phyloP scores from a whole-genome alignment of 2,888 invertebrate species.

The Athripsodes cinereus region DNA sequence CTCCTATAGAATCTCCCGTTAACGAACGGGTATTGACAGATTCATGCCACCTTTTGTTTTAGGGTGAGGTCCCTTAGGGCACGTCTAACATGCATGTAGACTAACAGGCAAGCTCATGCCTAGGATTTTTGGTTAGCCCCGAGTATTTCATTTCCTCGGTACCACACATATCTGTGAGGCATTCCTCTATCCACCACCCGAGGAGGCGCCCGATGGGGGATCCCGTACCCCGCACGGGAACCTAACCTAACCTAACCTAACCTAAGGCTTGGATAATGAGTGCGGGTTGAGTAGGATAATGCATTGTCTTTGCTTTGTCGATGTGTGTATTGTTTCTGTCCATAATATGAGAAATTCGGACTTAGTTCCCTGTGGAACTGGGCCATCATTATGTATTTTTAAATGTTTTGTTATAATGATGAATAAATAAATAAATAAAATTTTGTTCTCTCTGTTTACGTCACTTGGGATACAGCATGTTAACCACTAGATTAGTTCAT shows the following conservation, averaged over 20 bases:
- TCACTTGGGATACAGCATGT: too few relatives aligned
- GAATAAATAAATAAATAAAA: too few relatives aligned
- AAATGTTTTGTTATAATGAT: too few relatives aligned
- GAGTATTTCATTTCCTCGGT: constrained; percentile 2
- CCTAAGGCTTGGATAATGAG: too few relatives aligned
- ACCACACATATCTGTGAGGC: background rate
- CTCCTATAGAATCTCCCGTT: background rate
- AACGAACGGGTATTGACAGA: background rate
- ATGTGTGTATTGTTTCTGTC: too few relatives aligned
- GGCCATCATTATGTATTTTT: too few relatives aligned
- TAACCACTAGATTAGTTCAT: too few relatives aligned
- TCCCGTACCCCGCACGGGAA: constrained; percentile 1
- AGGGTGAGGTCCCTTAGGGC: background rate
- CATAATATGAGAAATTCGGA: too few relatives aligned
- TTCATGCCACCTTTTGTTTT: background rate
- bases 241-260: background rate
- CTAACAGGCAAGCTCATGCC: background rate
- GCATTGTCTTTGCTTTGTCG: too few relatives aligned
- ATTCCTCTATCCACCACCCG: constrained; percentile 3
- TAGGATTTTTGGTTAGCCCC: background rate
- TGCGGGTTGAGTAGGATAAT: too few relatives aligned
- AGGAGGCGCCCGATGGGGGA: constrained; percentile 4
- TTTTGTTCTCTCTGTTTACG: too few relatives aligned
- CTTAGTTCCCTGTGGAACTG: too few relatives aligned
- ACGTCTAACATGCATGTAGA: background rate